Conservation (phyloP, 1,140 invertebrate species). For the Orius insidiosus region DNA sequence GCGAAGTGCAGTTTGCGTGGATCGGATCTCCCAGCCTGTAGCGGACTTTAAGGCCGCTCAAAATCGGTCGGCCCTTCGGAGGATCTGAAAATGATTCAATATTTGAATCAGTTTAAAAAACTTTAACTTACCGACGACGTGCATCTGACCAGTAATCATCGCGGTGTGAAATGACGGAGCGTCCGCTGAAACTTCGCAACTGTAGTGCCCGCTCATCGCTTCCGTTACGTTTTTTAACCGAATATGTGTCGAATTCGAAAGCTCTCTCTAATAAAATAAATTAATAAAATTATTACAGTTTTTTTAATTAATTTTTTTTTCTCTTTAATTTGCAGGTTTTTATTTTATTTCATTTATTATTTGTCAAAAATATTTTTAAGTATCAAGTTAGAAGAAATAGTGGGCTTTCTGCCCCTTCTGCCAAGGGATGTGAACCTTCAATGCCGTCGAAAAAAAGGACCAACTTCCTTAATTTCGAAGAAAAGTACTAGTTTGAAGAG, state of each 20-base stretch:
- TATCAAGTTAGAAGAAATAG: no score
- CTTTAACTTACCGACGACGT: conserved; percentile 47
- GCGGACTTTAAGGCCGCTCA: conserved; percentile 29
- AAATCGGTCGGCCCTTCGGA: conserved; percentile 28
- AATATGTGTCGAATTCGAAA: conserved; percentile 40
- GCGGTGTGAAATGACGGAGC: conserved; percentile 66
- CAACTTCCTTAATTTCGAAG: no score
- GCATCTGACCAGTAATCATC: conserved; percentile 40
- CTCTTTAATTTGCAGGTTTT: no score
- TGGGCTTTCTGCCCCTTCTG: no score
- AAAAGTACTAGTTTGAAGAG: no score
- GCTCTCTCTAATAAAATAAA: conserved; percentile 32
- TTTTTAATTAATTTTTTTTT: no score
- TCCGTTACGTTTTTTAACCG: conserved; percentile 42
- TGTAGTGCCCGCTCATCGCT: conserved; percentile 47
- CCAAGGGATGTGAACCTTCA: no score
- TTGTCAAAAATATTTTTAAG: no score
- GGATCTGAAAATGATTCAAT: conserved; percentile 24
- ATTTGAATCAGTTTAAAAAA: not conserved
- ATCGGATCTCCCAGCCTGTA: conserved; percentile 32
- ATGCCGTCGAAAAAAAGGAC: no score
- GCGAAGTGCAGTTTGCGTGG: conserved; percentile 32
- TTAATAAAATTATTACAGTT: no score
- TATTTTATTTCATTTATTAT: no score
- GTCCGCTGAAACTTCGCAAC: conserved; percentile 68